Evolutionary conservation across 1,140 invertebrate genomes (phyloP).

Genomic region (Tachypleus tridentatus): DNA sequence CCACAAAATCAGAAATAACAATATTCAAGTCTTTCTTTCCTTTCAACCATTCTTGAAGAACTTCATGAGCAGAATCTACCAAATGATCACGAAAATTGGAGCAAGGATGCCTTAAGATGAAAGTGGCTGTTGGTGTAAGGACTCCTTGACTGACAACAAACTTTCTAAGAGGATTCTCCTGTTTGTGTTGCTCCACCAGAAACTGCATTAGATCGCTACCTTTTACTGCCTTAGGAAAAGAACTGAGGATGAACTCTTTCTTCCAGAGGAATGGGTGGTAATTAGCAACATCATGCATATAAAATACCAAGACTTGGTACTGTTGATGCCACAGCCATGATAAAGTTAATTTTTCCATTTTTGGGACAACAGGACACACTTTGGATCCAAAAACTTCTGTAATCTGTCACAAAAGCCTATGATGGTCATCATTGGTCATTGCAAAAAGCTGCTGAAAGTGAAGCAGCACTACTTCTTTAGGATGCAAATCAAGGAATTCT

Average conservation of each 20-base stretch:
- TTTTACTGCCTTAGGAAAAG: slow-evolving; percentile 62
- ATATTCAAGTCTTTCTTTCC: slow-evolving; percentile 41
- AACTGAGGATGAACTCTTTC: slow-evolving; percentile 50
- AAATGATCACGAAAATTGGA: no score
- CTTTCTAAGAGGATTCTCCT: slow-evolving; percentile 36
- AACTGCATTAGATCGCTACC: slow-evolving; percentile 46
- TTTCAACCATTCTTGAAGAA: slow-evolving; percentile 37
- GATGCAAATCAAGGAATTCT: slow-evolving; percentile 50
- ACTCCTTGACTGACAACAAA: slow-evolving; percentile 66
- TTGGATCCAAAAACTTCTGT: slow-evolving; percentile 47
- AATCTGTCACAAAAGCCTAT: slow-evolving; percentile 46
- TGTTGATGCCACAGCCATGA: slow-evolving; percentile 43
- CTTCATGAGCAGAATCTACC: slow-evolving; percentile 26
- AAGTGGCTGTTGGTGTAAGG: slow-evolving; percentile 51
- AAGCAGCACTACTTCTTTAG: slow-evolving; percentile 57
- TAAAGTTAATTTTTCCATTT: slow-evolving; percentile 45
- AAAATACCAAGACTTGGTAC: slow-evolving; percentile 52
- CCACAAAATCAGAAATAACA: slow-evolving; percentile 42
- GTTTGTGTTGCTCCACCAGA: slow-evolving; percentile 41
- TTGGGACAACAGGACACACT: slow-evolving; percentile 46
- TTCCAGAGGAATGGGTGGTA: slow-evolving; percentile 50
- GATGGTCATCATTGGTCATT: slow-evolving; percentile 49
- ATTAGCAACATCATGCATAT: slow-evolving; percentile 42
- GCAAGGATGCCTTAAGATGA: slow-evolving; percentile 39
- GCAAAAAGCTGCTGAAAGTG: slow-evolving; percentile 78